Evolutionary conservation across 92 coral and sea anemone species (phyloP).

Genomic region (Desmophyllum pertusum): DNA sequence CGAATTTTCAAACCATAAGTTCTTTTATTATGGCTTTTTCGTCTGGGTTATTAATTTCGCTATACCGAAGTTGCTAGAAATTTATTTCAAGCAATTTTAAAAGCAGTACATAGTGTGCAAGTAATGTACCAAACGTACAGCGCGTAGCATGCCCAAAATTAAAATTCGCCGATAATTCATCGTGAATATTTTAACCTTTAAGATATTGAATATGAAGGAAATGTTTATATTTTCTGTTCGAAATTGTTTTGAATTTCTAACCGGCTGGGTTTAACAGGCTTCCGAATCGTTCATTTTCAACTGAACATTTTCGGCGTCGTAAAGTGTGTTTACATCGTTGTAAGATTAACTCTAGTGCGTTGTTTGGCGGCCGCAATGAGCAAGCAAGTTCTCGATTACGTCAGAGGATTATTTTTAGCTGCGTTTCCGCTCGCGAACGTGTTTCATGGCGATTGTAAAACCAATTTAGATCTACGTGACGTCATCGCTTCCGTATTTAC

Average conservation of each 20-base stretch:
- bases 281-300: background rate
- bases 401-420: slow-evolving; percentile 21
- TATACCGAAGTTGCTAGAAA: background rate
- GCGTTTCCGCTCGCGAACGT: background rate
- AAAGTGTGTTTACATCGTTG: background rate
- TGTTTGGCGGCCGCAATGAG: slow-evolving; percentile 11
- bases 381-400: slow-evolving; percentile 6
- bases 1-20: background rate
- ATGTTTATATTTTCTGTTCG: too few species aligned
- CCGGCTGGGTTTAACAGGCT: background rate
- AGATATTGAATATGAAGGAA: too few species aligned
- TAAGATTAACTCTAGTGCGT: background rate
- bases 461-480: slow-evolving; percentile 14
- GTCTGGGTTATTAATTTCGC: background rate
- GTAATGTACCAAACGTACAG: background rate
- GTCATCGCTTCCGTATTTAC: slow-evolving; percentile 17
- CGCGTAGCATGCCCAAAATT: background rate
- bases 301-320: background rate
- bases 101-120: background rate
- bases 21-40: background rate
- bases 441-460: slow-evolving; percentile 11
- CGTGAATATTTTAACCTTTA: background rate
- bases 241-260: background rate
- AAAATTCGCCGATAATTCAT: background rate
- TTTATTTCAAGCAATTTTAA: background rate